A percentile compares a stretch with the other conserved stretches of the same genome.
Evolutionary conservation across 2,113 vertebrate species (phyloP).

Genomic region (Peromyscus polionotus): DNA sequence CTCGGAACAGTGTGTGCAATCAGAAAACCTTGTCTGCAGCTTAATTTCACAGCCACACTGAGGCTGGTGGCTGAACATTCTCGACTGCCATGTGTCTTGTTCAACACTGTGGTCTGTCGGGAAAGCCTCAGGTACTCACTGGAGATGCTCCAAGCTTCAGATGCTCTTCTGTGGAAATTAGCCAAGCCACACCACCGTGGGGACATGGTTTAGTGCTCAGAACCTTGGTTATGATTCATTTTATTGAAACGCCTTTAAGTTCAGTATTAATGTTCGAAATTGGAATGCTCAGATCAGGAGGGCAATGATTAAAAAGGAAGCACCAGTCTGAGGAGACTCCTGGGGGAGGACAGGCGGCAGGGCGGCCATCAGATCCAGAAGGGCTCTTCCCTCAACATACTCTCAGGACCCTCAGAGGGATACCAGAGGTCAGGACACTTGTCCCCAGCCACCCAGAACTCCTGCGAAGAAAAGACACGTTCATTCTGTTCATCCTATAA

Average conservation of each 20-base stretch:
- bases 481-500: conserved; percentile 21
- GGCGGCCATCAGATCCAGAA: not conserved
- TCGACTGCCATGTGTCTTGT: conserved; percentile 1
- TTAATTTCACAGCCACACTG: conserved; percentile 26
- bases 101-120: not conserved
- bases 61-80: conserved; percentile 35
- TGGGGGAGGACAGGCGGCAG: not conserved
- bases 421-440: not conserved
- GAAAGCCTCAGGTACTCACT: conserved; percentile 32
- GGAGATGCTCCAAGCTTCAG: conserved; percentile 34
- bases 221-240: not conserved
- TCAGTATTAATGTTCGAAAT: conserved; percentile 39
- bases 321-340: too few species aligned
- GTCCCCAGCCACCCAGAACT: not conserved
- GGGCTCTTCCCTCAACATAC: not conserved
- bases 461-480: not conserved
- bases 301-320: conserved; percentile 24
- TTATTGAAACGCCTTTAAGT: not conserved
- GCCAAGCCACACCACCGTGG: not conserved
- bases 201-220: conserved; percentile 36
- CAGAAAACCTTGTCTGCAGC: conserved; percentile 73
- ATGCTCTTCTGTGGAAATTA: conserved; percentile 39
- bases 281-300: not conserved
- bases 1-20: conserved; percentile 59
- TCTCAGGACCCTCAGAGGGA: not conserved